Evolutionary conservation across 2,888 invertebrate species (phyloP), one percentile per base, ranked within the genome.

Genomic region (Pediacus dermestoides): DNA sequence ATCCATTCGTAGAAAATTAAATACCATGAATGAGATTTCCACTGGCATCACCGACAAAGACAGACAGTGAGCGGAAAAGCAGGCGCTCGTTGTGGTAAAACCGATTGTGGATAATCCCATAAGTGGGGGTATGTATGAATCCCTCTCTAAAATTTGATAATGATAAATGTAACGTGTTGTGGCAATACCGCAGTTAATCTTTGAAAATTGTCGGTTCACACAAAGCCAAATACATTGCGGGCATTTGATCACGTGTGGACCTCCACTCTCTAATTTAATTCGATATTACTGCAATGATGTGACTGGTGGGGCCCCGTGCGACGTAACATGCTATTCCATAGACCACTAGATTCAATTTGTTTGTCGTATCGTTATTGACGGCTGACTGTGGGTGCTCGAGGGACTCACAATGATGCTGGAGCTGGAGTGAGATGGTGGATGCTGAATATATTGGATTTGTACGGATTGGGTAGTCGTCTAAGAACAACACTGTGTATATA

Each of bases 281-380:
- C 50, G 39, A 46, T 52, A 53, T 52, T 46, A 44, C 45, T 31
- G 46, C 37, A 44, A 46, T 46, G 48, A 47, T 41, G 48, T 39
- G 49, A 47, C 42, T 44, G 50, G 36, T 35, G 32, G 34, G 32
- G 16, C 32, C 16, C 37, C 27, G 34, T 31, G 31, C 23, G 50
- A 46, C 46, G 43, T 46, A 52, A 52, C 50, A 52, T 46, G 45
- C 49, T 43, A 50, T 47, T 49, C 46, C 45, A 50, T 47, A 48
- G 48, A 48, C 53, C 53, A 46, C 48, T 53, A 51, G 50, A 56
- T 61, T 61, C 61, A 61, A 60, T 61, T 61, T 60, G 58, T 59
- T 61, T 58, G 58, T 57, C 56, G 57, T 60, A 59, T 57, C 51
- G 53, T 60, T 58, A 60, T 55, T 61, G 61, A 58, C 58, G 53